Evolutionary conservation across 2,888 invertebrate species (phyloP), one percentile per base, ranked within the genome.

Genomic region (Acronicta psi): DNA sequence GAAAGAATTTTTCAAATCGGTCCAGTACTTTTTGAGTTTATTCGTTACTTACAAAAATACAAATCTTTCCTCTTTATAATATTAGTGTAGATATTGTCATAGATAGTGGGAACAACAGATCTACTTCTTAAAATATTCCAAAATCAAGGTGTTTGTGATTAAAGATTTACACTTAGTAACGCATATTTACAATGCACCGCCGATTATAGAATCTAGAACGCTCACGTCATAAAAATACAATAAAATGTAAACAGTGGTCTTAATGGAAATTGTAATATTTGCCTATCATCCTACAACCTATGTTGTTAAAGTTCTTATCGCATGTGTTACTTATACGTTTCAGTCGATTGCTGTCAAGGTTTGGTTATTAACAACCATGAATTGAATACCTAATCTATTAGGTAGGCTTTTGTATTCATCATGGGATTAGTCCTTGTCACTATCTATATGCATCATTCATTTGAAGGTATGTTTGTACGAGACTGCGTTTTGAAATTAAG

Each of bases 271-370:
- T 78, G 60, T 79, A 84, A 86, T 84, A 85, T 85, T 87, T 84
- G 84, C 64, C 36, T 58, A 58, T 54, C 52, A 58, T 56, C 52
- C 58, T 54, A 34, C 56, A 52, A 59, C 66, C 72, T 66, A 69
- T 77, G 74, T 59, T 44, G 45, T 50, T 55, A 55, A 76, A 53
- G 72, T 76, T 58, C 8, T 20, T 25, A 53, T 38, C 57, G 69
- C 63, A 51, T 65, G 53, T 73, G 58, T 43, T 65, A 42, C 56
- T 71, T 77, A 76, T 78, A 80, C 83, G 84, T 74, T 81, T 81
- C 79, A 78, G 57, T 71, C 71, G 52, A 87, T 84, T 85, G 82
- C 83, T 81, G 86, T 84, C 89, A 90, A 90, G 90, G 89, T 81
- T 88, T 82, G 84, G 82, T 77, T 86, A 86, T 79, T 75, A 80